Percentiles rank a stretch among this genome's conserved stretches.
Evolutionary conservation across 2,113 vertebrate species (phyloP).

Genomic region (Corvus cornix): DNA sequence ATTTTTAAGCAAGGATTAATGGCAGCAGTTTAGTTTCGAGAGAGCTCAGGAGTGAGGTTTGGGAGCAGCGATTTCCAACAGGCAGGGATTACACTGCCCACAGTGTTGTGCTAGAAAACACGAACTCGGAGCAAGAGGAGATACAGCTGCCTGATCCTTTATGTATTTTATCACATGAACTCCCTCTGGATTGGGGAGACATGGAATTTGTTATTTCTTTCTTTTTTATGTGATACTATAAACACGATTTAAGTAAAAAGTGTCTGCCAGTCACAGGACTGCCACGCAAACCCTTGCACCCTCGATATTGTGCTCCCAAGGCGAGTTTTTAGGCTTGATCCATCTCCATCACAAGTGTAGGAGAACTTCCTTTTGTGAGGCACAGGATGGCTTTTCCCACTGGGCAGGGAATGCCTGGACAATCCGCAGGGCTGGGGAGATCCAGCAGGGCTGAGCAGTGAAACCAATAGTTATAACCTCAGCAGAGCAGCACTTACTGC

Average conservation of each 20-base stretch:
- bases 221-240: not conserved
- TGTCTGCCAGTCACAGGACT: not conserved
- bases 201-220: not conserved
- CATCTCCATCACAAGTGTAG: no score
- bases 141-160: not conserved
- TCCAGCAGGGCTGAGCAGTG: not conserved
- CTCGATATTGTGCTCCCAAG: rapidly evolving
- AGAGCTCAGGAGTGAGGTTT: not conserved
- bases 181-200: not conserved
- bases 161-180: not conserved
- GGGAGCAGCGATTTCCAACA: not conserved
- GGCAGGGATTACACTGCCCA: not conserved
- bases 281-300: not conserved
- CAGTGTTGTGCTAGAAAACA: not conserved
- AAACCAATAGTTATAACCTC: rapidly evolving
- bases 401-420: not conserved
- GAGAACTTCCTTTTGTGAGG: not conserved
- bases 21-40: not conserved
- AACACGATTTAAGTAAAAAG: not conserved
- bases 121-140: rapidly evolving
- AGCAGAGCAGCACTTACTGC: not conserved
- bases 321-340: not conserved
- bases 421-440: rapidly evolving
- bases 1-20: not conserved
- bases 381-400: not conserved